These are phyloP conservation scores for Drosophila persimilis DNA, from an alignment of 1,140 invertebrate species.

Conservation along the genomic window DNA sequence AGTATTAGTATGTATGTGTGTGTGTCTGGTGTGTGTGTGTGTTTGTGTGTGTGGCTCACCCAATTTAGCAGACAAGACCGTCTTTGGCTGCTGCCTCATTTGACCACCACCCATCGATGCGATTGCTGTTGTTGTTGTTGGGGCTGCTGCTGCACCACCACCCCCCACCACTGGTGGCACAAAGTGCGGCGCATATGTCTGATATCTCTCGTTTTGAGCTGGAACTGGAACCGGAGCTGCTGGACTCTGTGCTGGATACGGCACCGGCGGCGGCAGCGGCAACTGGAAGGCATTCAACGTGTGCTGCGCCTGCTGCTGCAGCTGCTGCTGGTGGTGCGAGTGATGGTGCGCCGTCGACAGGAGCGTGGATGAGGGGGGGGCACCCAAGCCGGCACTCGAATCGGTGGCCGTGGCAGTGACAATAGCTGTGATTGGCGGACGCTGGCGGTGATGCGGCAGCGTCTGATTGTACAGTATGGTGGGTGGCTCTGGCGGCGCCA, in stretches of 20 bases:
- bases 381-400: slow-evolving; percentile 6
- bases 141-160: slow-evolving; percentile 17
- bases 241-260: slow-evolving; percentile 15
- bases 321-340: slow-evolving; percentile 57
- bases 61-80: slow-evolving; percentile 73
- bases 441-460: slow-evolving; percentile 37
- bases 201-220: slow-evolving; percentile 59
- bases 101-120: slow-evolving; percentile 55
- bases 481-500: slow-evolving; percentile 67
- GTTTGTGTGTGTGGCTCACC: slow-evolving; percentile 69
- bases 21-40: slow-evolving; percentile 6
- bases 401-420: slow-evolving; percentile 41
- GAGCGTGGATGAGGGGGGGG: slow-evolving; percentile 6
- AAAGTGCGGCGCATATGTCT: slow-evolving; percentile 69
- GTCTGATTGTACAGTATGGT: slow-evolving; percentile 74
- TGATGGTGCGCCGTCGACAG: slow-evolving; percentile 61
- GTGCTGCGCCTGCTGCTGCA: slow-evolving; percentile 52
- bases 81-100: slow-evolving; percentile 71
- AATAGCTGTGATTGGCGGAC: slow-evolving; percentile 12
- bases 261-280: slow-evolving; percentile 45
- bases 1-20: slow-evolving; percentile 21
- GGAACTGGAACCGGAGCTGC: slow-evolving; percentile 9
- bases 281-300: slow-evolving; percentile 55
- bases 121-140: slow-evolving; percentile 31
- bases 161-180: slow-evolving; percentile 48